Conservation (phyloP, 2,888 invertebrate species). For the Ametastegia equiseti region DNA sequence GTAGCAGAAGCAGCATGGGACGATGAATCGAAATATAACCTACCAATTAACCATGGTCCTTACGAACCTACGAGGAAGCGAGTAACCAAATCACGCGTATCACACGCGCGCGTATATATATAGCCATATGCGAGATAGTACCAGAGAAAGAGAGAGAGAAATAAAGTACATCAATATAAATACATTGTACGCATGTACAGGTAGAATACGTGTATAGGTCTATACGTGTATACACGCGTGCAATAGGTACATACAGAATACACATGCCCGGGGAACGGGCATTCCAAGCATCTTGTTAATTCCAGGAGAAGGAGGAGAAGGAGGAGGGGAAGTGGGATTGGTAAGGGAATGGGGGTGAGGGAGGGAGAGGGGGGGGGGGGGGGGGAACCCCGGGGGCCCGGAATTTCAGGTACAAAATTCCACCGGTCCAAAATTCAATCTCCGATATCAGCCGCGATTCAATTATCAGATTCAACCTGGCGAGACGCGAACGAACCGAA, state of each 20-base stretch:
- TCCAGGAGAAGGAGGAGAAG: slow-evolving; percentile 30
- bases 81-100: slow-evolving; percentile 15
- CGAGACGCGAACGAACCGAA: slow-evolving; percentile 9
- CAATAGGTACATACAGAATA: background rate
- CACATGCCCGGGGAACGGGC: slow-evolving; percentile 17
- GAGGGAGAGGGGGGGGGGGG: background rate
- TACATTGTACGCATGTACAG: background rate
- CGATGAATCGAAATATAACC: slow-evolving; percentile 32
- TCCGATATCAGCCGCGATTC: slow-evolving; percentile 45
- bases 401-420: slow-evolving; percentile 46
- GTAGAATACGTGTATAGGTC: background rate
- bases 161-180: slow-evolving; percentile 4
- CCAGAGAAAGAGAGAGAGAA: background rate
- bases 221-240: background rate
- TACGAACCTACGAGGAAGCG: background rate
- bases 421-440: slow-evolving; percentile 45
- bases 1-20: slow-evolving; percentile 2
- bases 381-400: slow-evolving; percentile 13
- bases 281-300: slow-evolving; percentile 46
- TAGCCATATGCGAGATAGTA: background rate
- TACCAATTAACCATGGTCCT: slow-evolving; percentile 28
- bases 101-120: background rate
- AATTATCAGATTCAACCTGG: slow-evolving; percentile 40
- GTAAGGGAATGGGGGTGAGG: background rate
- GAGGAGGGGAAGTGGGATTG: background rate